phyloP scores from a whole-genome alignment of 2,888 invertebrate species.

The Cosmopolites sordidus region DNA sequence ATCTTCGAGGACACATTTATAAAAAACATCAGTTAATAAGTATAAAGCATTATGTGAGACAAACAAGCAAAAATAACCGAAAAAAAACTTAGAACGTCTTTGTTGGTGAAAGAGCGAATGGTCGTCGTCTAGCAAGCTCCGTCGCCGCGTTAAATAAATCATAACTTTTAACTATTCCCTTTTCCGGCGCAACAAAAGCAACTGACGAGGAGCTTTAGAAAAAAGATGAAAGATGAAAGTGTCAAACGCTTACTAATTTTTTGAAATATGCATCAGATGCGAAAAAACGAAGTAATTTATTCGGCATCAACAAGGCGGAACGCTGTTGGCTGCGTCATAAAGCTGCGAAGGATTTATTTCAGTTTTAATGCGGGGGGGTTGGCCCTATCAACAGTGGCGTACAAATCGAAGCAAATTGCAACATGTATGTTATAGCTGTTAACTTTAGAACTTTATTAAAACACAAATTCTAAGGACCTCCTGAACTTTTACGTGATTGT shows the following conservation, averaged over 20 bases:
- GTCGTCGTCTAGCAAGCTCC: too few relatives aligned
- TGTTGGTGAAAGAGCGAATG: too few relatives aligned
- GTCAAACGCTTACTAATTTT: constrained; percentile 25
- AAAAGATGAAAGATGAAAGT: constrained; percentile 17
- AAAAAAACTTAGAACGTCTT: too few relatives aligned
- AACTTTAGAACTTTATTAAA: too few relatives aligned
- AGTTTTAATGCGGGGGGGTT: constrained; percentile 12
- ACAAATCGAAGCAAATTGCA: neutral
- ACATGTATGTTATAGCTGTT: too few relatives aligned
- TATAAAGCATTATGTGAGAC: too few relatives aligned
- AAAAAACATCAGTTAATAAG: too few relatives aligned
- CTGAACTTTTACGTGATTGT: too few relatives aligned
- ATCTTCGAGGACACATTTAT: too few relatives aligned
- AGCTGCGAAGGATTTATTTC: constrained; percentile 21
- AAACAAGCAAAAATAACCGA: too few relatives aligned
- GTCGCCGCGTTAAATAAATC: neutral
- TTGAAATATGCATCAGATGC: constrained; percentile 24
- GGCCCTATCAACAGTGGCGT: constrained; percentile 1
- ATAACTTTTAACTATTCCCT: neutral
- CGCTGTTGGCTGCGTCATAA: constrained; percentile 21
- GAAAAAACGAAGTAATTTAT: constrained; percentile 25
- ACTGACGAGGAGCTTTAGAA: neutral
- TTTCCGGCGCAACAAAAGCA: neutral
- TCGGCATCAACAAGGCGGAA: constrained; percentile 24
- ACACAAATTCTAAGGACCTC: too few relatives aligned